Percentiles rank a stretch among this genome's conserved stretches.
Conservation (phyloP, 2,888 invertebrate species). For the Sipha maydis region DNA sequence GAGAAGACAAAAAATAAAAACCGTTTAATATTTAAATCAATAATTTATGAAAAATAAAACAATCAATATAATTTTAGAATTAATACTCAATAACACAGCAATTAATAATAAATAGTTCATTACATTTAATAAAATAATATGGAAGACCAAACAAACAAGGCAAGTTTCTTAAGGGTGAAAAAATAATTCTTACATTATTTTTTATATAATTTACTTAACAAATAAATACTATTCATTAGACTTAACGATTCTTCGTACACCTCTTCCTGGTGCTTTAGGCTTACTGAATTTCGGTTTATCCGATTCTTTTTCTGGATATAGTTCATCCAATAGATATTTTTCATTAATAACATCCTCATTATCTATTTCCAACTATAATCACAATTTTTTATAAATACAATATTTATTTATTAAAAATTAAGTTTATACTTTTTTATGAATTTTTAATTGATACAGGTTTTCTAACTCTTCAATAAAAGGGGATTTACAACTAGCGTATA, state of each 20-base stretch:
- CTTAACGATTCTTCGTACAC: slow-evolving; percentile 89
- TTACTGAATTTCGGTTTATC: slow-evolving; percentile 93
- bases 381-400: slow-evolving; percentile 17
- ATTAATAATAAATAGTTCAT: slow-evolving; percentile 41
- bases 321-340: slow-evolving; percentile 88
- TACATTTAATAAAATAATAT: slow-evolving; percentile 37
- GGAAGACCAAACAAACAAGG: slow-evolving; percentile 50
- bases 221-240: slow-evolving; percentile 65
- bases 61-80: slow-evolving; percentile 39
- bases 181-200: slow-evolving; percentile 8
- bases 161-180: background rate
- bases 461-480: slow-evolving; percentile 87
- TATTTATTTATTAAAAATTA: slow-evolving; percentile 2
- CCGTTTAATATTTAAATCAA: slow-evolving; percentile 1
- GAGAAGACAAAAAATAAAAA: slow-evolving; percentile 54
- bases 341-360: slow-evolving; percentile 89
- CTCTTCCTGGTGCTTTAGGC: slow-evolving; percentile 93
- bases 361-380: slow-evolving; percentile 85
- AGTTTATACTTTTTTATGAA: slow-evolving; percentile 83
- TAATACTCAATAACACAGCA: slow-evolving; percentile 46
- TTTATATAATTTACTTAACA: slow-evolving; percentile 16
- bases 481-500: slow-evolving; percentile 97
- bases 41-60: slow-evolving; percentile 42
- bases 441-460: slow-evolving; percentile 77
- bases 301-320: slow-evolving; percentile 90